phyloP scores from a whole-genome alignment of 2,888 invertebrate species.

The Carterocephalus palaemon region DNA sequence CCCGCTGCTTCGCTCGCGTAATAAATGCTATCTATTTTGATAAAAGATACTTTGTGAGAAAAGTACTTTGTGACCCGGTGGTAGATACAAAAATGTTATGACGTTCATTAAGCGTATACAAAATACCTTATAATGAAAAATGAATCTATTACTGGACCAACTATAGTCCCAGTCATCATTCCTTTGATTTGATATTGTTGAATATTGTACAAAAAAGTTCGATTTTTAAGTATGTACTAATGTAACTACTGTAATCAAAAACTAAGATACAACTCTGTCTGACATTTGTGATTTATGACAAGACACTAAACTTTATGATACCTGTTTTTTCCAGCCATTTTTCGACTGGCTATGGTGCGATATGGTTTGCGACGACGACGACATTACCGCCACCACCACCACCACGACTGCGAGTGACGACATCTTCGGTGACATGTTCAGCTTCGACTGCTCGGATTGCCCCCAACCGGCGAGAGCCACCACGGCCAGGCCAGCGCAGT shows the following conservation, averaged over 20 bases:
- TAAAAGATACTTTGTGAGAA: too few species aligned
- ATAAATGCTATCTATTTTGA: too few species aligned
- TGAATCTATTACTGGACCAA: too few species aligned
- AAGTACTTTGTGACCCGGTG: too few species aligned
- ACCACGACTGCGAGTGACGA: constrained; percentile 1
- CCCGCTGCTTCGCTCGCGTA: too few species aligned
- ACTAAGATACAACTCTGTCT: background rate
- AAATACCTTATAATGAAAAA: too few species aligned
- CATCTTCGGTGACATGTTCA: constrained; percentile 13
- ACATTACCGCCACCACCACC: constrained; percentile 25
- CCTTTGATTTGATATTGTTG: too few species aligned
- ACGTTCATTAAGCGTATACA: too few species aligned
- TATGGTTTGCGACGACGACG: constrained; percentile 49
- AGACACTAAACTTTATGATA: background rate
- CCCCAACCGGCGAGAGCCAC: background rate
- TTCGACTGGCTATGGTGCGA: constrained; percentile 46
- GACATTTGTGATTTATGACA: constrained; percentile 13
- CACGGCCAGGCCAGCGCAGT: constrained; percentile 11
- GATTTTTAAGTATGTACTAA: background rate
- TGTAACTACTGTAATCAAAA: background rate
- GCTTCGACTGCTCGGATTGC: constrained; percentile 9
- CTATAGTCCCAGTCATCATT: too few species aligned
- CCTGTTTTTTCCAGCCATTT: constrained; percentile 46
- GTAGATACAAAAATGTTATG: too few species aligned
- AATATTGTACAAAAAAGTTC: too few species aligned